These are phyloP conservation scores for Cheilinus undulatus DNA, from an alignment of 2,113 vertebrate species.

Conservation along the genomic window DNA sequence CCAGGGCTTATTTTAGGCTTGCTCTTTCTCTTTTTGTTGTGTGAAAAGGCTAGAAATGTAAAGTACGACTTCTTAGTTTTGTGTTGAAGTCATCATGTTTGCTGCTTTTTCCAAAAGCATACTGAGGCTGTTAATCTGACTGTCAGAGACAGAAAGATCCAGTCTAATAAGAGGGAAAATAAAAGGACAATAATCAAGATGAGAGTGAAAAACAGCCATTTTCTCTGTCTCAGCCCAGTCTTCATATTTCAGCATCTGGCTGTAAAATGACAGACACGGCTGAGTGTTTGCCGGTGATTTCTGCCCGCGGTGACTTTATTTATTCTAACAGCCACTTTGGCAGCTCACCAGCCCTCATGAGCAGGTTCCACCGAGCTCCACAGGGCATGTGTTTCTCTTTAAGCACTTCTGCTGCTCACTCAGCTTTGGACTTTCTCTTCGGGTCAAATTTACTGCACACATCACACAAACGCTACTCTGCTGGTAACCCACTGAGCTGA, in stretches of 20 bases:
- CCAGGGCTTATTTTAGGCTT: too few relatives aligned
- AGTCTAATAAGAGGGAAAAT: neutral
- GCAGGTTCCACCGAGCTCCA: constrained; percentile 1
- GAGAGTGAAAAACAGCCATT: neutral
- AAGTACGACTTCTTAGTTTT: too few relatives aligned
- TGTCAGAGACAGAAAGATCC: neutral
- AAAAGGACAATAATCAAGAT: neutral
- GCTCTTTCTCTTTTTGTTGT: too few relatives aligned
- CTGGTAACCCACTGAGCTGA: neutral
- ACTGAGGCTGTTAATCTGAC: neutral
- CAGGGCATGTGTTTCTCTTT: constrained; percentile 33
- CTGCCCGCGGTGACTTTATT: constrained; percentile 25
- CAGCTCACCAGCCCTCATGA: neutral
- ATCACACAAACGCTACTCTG: constrained; percentile 17
- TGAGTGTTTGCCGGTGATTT: constrained; percentile 1
- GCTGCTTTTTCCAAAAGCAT: too few relatives aligned
- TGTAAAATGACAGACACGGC: neutral
- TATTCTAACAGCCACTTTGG: constrained; percentile 11
- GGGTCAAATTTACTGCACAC: constrained; percentile 24
- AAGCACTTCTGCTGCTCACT: constrained; percentile 18
- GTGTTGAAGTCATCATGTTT: neutral
- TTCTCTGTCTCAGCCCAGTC: neutral
- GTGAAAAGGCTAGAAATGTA: too few relatives aligned
- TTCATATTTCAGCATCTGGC: neutral
- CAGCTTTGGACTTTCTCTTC: constrained; percentile 7